Base-by-base conservation (phyloP, 2,113 vertebrate species). In the Hylia prasina region DNA sequence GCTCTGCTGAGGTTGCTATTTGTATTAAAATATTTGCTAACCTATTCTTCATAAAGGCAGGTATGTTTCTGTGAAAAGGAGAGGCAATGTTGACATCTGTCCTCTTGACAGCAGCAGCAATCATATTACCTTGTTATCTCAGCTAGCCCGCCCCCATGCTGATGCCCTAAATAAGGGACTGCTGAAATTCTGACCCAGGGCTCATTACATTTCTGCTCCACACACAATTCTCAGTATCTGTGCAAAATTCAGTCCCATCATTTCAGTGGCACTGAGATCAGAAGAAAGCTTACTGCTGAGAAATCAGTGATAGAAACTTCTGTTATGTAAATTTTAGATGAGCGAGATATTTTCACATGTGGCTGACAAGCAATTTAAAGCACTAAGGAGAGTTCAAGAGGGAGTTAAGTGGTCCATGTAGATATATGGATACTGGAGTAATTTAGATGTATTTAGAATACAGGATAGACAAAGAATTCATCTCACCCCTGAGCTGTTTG, bases 11-110 rank as follows among this genome's bases (percentile, higher is more conserved):
- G 60, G 77, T 87, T 93, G 78, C 84, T 94, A 73, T 91, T 96
- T 95, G 96, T 87, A 94, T 81, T 94, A 91, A 87, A 68, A 76
- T 96, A 93, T 91, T 82, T 97, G 96, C 93, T 97, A 91, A 93
- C 65, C 89, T 93, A 89, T 96, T 97, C 87, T 96, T 96, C 57
- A 95, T 96, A 97, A 96, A 96, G 78, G 37, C 85, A 95, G 82
- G 86, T 84, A 94, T 63, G 58, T 95, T 98, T 95, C 96, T 19
- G 3, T 91, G 95, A 96, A 97, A 97, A 96, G 73, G 54, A 95
- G 91, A 93, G 80, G 30, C 31, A 40, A 61, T 73, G 30, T 92
- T 97, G 94, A 95, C 86, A 77, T 88, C 72, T 69, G 91, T 94
- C 54, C 76, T 18, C 9, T 76, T 87, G 92, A 91, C 85, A 97